phyloP scores from a whole-genome alignment of 2,888 invertebrate species.

The Isoperla grammatica region DNA sequence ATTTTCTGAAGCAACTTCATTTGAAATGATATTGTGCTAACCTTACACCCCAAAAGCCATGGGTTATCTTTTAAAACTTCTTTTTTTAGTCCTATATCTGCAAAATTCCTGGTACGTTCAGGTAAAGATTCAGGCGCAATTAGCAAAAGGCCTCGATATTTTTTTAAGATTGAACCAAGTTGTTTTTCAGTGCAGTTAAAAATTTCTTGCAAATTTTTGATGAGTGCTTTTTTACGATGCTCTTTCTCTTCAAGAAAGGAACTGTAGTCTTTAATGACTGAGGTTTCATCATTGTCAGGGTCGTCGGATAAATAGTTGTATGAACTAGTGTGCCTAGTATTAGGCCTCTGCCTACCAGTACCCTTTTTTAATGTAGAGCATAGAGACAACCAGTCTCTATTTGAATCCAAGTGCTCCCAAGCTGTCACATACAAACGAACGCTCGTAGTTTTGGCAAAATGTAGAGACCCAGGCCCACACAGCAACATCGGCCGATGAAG shows the following conservation, averaged over 20 bases:
- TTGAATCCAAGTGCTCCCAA: no score
- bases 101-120: conserved; percentile 35
- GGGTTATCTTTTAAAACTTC: conserved; percentile 36
- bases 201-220: background rate
- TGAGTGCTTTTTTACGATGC: background rate
- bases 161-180: conserved; percentile 28
- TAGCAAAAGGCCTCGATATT: conserved; percentile 32
- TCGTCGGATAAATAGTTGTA: background rate
- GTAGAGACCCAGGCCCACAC: no score
- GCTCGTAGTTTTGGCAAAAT: no score
- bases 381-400: no score
- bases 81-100: conserved; percentile 33
- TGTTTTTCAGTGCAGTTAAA: background rate
- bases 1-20: background rate
- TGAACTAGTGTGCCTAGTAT: no score
- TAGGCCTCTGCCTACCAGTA: no score
- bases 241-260: background rate
- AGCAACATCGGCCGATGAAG: no score
- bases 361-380: no score
- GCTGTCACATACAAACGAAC: no score
- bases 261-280: background rate
- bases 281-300: background rate
- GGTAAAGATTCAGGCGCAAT: conserved; percentile 30
- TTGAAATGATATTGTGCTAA: background rate
- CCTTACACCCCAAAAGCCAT: conserved; percentile 34